Conservation (phyloP, 2,113 vertebrate species). For the Barnardius zonarius region DNA sequence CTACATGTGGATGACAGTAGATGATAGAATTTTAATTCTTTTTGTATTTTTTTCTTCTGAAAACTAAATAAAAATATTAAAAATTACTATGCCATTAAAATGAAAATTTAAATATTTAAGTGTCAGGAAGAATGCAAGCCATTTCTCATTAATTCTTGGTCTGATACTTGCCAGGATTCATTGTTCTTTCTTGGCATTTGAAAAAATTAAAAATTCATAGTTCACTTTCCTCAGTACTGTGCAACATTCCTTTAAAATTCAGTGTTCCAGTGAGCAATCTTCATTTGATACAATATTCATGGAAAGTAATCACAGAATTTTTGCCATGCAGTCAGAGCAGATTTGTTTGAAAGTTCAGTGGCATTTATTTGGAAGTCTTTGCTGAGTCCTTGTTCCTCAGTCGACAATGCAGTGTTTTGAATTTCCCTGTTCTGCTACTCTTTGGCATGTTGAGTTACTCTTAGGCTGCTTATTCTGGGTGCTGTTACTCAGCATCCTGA, state of each 20-base stretch:
- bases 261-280: slow-evolving; percentile 41
- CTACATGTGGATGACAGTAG: background rate
- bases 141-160: background rate
- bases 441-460: background rate
- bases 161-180: background rate
- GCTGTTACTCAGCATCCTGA: background rate
- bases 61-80: background rate
- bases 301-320: slow-evolving; percentile 47
- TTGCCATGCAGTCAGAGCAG: slow-evolving; percentile 41
- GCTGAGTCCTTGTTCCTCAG: background rate
- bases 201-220: slow-evolving; percentile 57
- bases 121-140: background rate
- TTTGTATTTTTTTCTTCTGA: background rate
- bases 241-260: slow-evolving; percentile 46
- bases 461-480: background rate
- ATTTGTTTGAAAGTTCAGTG: slow-evolving; percentile 50
- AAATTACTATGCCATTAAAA: background rate
- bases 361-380: slow-evolving; percentile 48
- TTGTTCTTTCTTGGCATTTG: background rate
- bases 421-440: background rate
- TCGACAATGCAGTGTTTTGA: background rate
- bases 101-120: background rate
- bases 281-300: slow-evolving; percentile 59
- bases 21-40: background rate
- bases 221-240: slow-evolving; percentile 13